These are phyloP conservation scores for Emys orbicularis DNA, from an alignment of 2,797 vertebrate species.

Conservation along the genomic window DNA sequence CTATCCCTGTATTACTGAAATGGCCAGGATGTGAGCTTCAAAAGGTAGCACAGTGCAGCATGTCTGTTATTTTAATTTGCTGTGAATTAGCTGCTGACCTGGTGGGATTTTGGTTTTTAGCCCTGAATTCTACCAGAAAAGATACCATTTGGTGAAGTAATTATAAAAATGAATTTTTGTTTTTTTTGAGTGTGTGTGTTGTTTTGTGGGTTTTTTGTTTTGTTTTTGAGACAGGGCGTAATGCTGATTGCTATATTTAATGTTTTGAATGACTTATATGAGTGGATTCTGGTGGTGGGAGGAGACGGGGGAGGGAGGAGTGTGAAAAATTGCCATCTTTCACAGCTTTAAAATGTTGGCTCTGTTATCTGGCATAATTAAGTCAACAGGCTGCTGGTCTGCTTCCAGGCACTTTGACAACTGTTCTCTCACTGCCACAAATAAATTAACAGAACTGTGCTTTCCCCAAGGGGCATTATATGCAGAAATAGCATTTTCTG, in stretches of 20 bases:
- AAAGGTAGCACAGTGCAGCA: not conserved
- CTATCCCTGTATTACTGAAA: not conserved
- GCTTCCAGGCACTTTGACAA: constrained; percentile 76
- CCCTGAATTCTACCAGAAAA: not conserved
- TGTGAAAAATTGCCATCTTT: constrained; percentile 76
- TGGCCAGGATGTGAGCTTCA: not conserved
- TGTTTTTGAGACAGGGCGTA: not conserved
- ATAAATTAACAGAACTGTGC: constrained; percentile 65
- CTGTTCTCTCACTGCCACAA: constrained; percentile 66
- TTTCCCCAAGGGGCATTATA: constrained; percentile 56
- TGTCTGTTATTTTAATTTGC: not conserved
- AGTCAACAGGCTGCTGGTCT: constrained; percentile 77
- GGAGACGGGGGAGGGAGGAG: constrained; percentile 42
- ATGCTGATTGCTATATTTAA: constrained; percentile 22
- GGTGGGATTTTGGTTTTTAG: not conserved
- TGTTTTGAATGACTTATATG: constrained; percentile 53
- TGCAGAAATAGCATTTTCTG: constrained; percentile 50
- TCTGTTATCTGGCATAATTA: constrained; percentile 76
- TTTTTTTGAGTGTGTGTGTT: not conserved
- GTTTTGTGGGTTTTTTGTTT: not conserved
- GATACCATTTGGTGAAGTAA: not conserved
- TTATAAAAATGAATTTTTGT: not conserved
- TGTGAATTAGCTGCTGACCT: not conserved
- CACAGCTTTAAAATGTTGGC: constrained; percentile 78
- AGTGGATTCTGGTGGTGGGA: constrained; percentile 42